Conservation (phyloP, 2,113 vertebrate genomes). For the Tachuris rubrigastra region DNA sequence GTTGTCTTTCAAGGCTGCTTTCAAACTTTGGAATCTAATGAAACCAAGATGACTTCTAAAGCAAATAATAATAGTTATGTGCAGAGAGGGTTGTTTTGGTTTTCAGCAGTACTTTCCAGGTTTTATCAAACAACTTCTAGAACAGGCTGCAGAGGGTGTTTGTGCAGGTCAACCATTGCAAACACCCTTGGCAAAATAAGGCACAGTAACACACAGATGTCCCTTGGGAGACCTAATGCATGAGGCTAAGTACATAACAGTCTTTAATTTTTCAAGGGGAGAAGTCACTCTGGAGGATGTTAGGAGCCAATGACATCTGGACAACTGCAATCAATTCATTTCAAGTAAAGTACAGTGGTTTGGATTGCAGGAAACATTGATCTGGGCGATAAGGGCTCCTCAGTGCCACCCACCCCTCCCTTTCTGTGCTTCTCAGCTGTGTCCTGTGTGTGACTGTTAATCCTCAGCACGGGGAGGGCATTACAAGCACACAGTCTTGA, state of each 20-base stretch:
- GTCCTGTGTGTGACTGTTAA: not conserved
- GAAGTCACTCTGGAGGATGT: not conserved
- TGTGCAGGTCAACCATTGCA: not conserved
- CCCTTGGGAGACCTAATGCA: not conserved
- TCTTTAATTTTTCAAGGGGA: not conserved
- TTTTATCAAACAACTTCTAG: not conserved
- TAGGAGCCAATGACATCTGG: not conserved
- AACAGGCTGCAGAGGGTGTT: not conserved
- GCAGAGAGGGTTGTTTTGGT: not conserved
- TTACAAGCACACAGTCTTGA: not conserved
- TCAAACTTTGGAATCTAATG: not conserved
- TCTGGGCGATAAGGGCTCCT: not conserved
- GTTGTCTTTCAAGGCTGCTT: slow-evolving; percentile 44
- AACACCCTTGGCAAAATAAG: not conserved
- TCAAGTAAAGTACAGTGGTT: not conserved
- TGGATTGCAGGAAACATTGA: not conserved
- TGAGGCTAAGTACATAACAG: not conserved
- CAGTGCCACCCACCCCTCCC: not conserved
- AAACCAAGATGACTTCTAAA: not conserved
- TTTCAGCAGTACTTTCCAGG: not conserved
- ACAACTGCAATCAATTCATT: not conserved
- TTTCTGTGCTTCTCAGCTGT: not conserved
- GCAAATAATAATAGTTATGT: not conserved
- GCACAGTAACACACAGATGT: not conserved
- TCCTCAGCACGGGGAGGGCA: not conserved